Conservation (phyloP, 2,888 invertebrate genomes). For the Drosophila neotestacea region DNA sequence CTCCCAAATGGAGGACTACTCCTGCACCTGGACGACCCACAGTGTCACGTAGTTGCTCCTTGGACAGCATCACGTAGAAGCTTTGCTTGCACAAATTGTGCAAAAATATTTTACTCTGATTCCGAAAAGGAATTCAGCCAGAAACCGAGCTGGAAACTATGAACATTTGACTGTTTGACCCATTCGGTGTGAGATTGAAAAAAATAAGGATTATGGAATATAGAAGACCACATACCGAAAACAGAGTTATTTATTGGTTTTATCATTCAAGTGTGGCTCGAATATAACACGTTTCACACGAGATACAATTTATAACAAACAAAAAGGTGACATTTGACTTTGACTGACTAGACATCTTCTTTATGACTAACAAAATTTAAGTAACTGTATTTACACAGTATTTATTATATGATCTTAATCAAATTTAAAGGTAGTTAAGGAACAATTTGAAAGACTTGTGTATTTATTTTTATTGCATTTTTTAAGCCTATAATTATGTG, state of each 20-base stretch:
- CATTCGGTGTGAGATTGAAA: slow-evolving; percentile 7
- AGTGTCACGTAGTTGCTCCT: slow-evolving; percentile 29
- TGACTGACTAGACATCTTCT: neutral
- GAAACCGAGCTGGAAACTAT: slow-evolving; percentile 21
- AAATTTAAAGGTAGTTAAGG: neutral
- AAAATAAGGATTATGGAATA: neutral
- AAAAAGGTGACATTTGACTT: neutral
- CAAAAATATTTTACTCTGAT: slow-evolving; percentile 26
- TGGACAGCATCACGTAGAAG: slow-evolving; percentile 34
- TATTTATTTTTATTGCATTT: too few relatives aligned
- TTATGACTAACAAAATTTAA: neutral
- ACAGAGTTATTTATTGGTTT: slow-evolving; percentile 22
- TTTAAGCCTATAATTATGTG: too few relatives aligned
- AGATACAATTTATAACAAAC: slow-evolving; percentile 2
- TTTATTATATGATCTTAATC: neutral
- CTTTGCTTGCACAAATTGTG: slow-evolving; percentile 39
- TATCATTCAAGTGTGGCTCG: slow-evolving; percentile 10
- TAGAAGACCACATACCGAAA: neutral
- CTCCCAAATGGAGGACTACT: slow-evolving; percentile 5
- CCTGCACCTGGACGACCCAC: slow-evolving; percentile 21
- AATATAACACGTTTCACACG: slow-evolving; percentile 12
- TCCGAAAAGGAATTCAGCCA: slow-evolving; percentile 18
- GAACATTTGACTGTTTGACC: slow-evolving; percentile 28
- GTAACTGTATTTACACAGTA: neutral
- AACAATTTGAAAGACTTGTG: too few relatives aligned